A percentile compares a stretch with the other conserved stretches of the same genome.
These are phyloP conservation scores for Streptopelia turtur DNA, from an alignment of 2,797 vertebrate genomes.

Conservation along the genomic window DNA sequence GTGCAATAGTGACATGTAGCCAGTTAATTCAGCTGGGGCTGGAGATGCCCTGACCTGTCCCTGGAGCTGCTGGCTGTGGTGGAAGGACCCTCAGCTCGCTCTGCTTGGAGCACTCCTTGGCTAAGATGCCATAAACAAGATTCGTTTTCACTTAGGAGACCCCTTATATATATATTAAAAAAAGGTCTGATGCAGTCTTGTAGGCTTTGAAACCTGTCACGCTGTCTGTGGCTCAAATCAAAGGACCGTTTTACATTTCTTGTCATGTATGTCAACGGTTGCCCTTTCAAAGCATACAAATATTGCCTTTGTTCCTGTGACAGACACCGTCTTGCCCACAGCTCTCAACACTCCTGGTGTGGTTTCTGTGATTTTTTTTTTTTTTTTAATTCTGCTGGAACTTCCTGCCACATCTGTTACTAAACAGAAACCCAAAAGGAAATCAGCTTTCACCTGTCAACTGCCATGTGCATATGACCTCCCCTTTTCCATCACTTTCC, in stretches of 20 bases:
- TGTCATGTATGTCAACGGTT: not conserved
- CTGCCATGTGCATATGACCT: accelerated
- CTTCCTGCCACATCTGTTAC: constrained; percentile 11
- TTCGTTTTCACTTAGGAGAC: not conserved
- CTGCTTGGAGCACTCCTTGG: not conserved
- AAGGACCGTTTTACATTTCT: not conserved
- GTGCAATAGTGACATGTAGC: not conserved
- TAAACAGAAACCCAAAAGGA: not conserved
- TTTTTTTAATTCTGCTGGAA: not conserved
- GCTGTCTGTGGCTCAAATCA: not conserved
- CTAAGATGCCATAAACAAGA: not conserved
- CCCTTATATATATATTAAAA: not conserved
- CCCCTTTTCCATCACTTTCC: not conserved
- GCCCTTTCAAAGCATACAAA: not conserved
- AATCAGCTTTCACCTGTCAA: constrained; percentile 1
- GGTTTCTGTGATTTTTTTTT: not conserved
- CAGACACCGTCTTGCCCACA: not conserved
- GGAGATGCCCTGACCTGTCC: not conserved
- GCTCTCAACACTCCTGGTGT: not conserved
- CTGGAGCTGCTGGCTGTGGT: accelerated
- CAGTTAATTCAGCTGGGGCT: not conserved
- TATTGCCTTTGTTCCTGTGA: constrained; percentile 21
- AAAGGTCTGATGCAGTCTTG: not conserved
- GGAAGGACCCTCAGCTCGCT: not conserved
- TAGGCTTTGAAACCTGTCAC: not conserved